A percentile compares a stretch with the other conserved stretches of the same genome.
Evolutionary conservation across 2,888 invertebrate species (phyloP).

Genomic region (Tigriopus californicus): DNA sequence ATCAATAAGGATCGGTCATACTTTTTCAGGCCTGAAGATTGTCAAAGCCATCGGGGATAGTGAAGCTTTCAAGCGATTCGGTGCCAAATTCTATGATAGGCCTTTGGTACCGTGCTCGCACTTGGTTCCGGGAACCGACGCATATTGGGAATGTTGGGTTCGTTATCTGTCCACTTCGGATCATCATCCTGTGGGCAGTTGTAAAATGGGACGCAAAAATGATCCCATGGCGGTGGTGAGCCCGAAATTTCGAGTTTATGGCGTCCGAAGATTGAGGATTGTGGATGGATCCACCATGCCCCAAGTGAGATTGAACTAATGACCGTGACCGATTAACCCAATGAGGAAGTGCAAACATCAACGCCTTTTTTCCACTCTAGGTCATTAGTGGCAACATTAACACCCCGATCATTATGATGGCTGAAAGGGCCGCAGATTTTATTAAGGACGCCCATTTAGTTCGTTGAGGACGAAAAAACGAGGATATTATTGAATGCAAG

Average conservation of each 20-base stretch:
- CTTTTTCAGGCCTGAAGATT: background rate
- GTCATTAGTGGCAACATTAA: constrained; percentile 29
- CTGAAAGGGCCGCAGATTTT: constrained; percentile 19
- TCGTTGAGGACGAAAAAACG: no score
- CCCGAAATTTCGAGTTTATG: constrained; percentile 51
- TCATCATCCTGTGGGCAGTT: constrained; percentile 70
- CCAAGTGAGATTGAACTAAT: constrained; percentile 37
- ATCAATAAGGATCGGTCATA: no score
- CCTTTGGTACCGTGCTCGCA: constrained; percentile 5
- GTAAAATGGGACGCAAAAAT: constrained; percentile 66
- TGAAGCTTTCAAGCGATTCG: background rate
- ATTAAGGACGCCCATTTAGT: constrained; percentile 16
- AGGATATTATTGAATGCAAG: no score
- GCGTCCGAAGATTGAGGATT: constrained; percentile 54
- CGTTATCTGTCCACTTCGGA: constrained; percentile 46
- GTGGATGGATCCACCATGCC: constrained; percentile 79
- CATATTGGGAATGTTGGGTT: constrained; percentile 17
- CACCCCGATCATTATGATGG: constrained; percentile 19
- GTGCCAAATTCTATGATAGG: background rate
- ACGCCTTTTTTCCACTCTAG: no score
- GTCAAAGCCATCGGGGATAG: constrained; percentile 2
- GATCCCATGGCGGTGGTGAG: constrained; percentile 68
- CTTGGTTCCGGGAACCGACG: constrained; percentile 12
- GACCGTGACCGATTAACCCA: no score
- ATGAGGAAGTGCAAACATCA: no score